Evolutionary conservation across 2,797 vertebrate genomes (phyloP).

Genomic region (Rhabdomys pumilio): DNA sequence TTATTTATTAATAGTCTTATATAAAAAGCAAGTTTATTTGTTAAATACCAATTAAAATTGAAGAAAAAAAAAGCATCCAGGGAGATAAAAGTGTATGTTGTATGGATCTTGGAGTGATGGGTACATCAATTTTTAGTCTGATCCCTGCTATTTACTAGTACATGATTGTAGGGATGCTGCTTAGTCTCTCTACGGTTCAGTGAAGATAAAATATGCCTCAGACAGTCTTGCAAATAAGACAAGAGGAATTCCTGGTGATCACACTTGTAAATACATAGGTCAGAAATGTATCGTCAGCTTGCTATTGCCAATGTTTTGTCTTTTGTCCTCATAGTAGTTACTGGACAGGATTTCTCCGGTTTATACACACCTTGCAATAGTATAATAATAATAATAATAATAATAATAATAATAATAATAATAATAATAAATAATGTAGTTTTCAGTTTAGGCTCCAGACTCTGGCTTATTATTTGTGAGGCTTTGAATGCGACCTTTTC

Average conservation of each 20-base stretch:
- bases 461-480: neutral
- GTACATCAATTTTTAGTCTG: neutral
- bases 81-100: neutral
- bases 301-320: constrained; percentile 8
- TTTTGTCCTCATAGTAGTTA: neutral
- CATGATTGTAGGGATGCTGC: constrained; percentile 12
- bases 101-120: constrained; percentile 6
- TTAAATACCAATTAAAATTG: constrained; percentile 4
- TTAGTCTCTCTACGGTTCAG: constrained; percentile 15
- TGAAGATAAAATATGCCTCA: constrained; percentile 29
- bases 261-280: neutral
- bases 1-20: neutral
- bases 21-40: neutral
- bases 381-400: constrained; percentile 18
- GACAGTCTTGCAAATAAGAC: neutral
- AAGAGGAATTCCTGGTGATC: neutral
- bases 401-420: constrained; percentile 34
- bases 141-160: neutral
- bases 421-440: constrained; percentile 34
- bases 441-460: neutral
- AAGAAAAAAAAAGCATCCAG: neutral
- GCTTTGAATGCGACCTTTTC: neutral
- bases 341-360: neutral
- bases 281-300: neutral
- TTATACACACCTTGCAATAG: neutral